Evolutionary conservation across 2,888 invertebrate genomes (phyloP).

Genomic region (Oxycera nigricornis): DNA sequence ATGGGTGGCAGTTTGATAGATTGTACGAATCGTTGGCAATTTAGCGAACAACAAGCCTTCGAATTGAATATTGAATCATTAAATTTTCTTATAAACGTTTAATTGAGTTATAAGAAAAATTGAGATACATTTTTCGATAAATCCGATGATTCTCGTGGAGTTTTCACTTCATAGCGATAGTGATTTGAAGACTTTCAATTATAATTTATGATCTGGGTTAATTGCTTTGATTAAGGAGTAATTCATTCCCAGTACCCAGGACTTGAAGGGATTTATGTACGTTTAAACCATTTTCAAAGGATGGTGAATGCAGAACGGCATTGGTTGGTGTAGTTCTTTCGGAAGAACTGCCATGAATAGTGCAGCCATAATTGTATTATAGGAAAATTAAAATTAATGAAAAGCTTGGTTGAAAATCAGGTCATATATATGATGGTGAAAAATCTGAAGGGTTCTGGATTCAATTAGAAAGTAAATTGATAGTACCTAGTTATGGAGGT

Average conservation of each 20-base stretch:
- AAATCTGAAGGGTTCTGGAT: too few species aligned
- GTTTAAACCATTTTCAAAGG: too few species aligned
- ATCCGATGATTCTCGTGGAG: neutral
- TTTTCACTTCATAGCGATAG: neutral
- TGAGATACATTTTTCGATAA: slow-evolving; percentile 19
- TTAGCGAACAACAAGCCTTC: slow-evolving; percentile 26
- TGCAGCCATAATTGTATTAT: neutral
- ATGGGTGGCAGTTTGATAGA: slow-evolving; percentile 22
- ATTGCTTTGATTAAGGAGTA: slow-evolving; percentile 22
- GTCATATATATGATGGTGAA: too few species aligned
- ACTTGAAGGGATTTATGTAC: too few species aligned
- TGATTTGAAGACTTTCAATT: slow-evolving; percentile 27
- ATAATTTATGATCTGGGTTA: slow-evolving; percentile 14
- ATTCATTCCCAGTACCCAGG: too few species aligned
- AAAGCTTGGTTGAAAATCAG: too few species aligned
- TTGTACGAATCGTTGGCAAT: slow-evolving; percentile 28
- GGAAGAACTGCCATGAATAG: neutral
- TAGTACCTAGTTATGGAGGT: too few species aligned
- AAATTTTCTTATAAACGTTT: slow-evolving; percentile 35
- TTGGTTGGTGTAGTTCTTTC: too few species aligned
- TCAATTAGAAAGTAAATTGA: too few species aligned
- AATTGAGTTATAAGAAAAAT: slow-evolving; percentile 36
- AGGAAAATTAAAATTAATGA: neutral
- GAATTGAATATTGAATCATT: slow-evolving; percentile 37
- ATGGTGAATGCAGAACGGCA: neutral